Evolutionary conservation across 30 jellyfish, hydroid and myxozoan species (phyloP), one percentile per base, ranked within the genome.

Genomic region (Aurelia sp.): DNA sequence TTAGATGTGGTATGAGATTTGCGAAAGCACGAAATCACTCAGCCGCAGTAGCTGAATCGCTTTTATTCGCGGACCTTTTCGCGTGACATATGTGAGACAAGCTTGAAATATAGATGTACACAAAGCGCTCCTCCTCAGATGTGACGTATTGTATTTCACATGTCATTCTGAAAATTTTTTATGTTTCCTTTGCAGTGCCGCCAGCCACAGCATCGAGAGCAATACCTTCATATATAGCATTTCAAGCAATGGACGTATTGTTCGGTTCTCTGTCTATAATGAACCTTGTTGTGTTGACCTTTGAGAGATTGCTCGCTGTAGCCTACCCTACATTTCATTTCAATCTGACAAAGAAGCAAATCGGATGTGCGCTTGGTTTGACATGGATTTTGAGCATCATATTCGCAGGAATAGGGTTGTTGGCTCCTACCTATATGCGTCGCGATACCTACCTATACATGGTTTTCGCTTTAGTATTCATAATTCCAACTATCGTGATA

Each of bases 291-390:
- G 89, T 94, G 21, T 66, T 92, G 55, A 87, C 97, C 55, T 17
- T 92, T 13, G 98, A 92, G 71, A 78, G 98, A 37, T 71, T 88
- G 70, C 37, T 62, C 21, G 97, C 98, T 20, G 98, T 92, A 13
- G 79, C 74, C 21, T 82, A 66, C 77, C 98, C 98, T 3, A 81
- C 98, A 33, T 84, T 66, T 37, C 98, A 92, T 60, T 80, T 76
- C 82, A 92, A 92, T 70, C 57, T 92, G 77, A 76, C 97, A 0
- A 76, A 87, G 80, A 68, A 81, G 70, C 97, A 97, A 15, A 96
- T 92, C 12, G 88, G 79, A 33, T 18, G 50, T 37, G 92, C 90
- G 21, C 90, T 92, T 11, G 86, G 81, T 62, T 52, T 78, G 40
- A 77, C 96, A 5, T 92, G 98, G 98, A 30, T 74, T 11, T 50